Base-by-base conservation (phyloP, 2,797 vertebrate species). In the Brachyrhaphis roseni region DNA sequence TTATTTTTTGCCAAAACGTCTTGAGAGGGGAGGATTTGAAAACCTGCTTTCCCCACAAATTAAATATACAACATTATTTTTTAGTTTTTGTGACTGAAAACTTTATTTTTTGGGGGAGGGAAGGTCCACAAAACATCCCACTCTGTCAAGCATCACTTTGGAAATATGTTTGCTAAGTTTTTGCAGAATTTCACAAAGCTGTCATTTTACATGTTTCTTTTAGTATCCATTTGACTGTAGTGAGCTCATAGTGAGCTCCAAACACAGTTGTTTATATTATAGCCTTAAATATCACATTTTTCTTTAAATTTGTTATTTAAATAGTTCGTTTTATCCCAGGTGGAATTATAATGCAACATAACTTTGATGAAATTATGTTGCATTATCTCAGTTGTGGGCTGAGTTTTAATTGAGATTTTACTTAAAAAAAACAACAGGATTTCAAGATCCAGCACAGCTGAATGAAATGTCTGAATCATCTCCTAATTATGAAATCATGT, bases 101-200 rank as follows among this genome's bases (percentile, higher is more conserved):
- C 20, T 8, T 1, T 0, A 8, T 23, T 51, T 20, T 51, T 51
- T 1, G 2, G 18, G 47, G 6, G 6, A 2, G 2, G 49, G 2
- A 51, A 23, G 49, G 7, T 51, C 10, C 53, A 55, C 53, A 12
- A 55, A 55, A n/a, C 23, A 55, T 55, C 57, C 5, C n/a, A 28
- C n/a, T 23, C 8, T 31, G 28, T 31, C n/a, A 28, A 28, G n/a
- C 55, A 59, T 31, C 11, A 15, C 15, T 59, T 31, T 59, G n/a
- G 4, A 59, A 59, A 31, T 31, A 23, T 49, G 47, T 20, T 53
- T 23, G 23, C 51, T 1, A 49, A 49, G 47, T 8, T 55, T 55
- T 55, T n/a, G 8, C 53, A 26, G 11, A 55, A 55, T 55, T 55
- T 55, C 26, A 55, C 26, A 55, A 0, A 55, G 10, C 8, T 11